A percentile compares a stretch with the other conserved stretches of the same genome.
Evolutionary conservation across 2,113 vertebrate species (phyloP).

Genomic region (Cygnus atratus): DNA sequence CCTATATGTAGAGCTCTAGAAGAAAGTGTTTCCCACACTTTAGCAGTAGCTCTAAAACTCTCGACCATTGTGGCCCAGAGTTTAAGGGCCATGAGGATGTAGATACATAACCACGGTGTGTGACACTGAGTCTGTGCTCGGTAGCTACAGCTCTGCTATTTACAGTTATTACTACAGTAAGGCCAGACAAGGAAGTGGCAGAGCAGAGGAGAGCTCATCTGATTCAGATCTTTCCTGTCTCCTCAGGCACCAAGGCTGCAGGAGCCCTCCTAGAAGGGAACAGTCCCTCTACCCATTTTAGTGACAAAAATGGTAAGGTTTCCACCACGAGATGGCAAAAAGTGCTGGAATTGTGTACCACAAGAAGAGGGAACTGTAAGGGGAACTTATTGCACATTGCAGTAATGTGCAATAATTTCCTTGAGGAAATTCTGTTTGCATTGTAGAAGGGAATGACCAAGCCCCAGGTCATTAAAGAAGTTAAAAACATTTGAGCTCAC

Average conservation of each 20-base stretch:
- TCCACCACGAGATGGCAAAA: neutral
- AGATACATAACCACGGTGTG: neutral
- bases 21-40: neutral
- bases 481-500: neutral
- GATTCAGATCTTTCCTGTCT: neutral
- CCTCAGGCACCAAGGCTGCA: neutral
- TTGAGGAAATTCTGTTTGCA: neutral
- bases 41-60: neutral
- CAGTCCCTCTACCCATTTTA: neutral
- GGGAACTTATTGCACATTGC: neutral
- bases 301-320: neutral
- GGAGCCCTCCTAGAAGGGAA: neutral
- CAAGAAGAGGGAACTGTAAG: neutral
- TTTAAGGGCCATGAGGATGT: neutral
- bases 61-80: neutral
- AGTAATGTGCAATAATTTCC: neutral
- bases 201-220: neutral
- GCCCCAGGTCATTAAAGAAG: neutral
- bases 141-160: neutral
- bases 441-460: fast-evolving
- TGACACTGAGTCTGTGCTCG: neutral
- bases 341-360: neutral
- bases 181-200: neutral
- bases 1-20: neutral
- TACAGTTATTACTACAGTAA: neutral